These are phyloP conservation scores for Drosophila punjabiensis DNA, from an alignment of 1,140 invertebrate species.

Conservation along the genomic window DNA sequence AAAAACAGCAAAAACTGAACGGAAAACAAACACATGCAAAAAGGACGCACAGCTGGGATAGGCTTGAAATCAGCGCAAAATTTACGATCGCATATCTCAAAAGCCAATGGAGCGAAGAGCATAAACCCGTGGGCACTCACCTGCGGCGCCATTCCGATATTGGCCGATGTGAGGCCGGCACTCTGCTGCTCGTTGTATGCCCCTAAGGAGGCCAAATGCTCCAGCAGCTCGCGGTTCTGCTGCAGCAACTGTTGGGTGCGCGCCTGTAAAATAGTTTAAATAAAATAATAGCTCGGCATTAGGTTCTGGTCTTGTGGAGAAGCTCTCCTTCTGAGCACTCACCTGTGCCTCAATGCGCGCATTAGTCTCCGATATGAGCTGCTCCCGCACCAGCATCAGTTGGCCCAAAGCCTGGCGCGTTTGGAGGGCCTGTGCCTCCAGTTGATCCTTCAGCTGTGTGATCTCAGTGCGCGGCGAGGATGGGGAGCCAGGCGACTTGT, in stretches of 20 bases:
- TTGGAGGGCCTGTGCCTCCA: conserved; percentile 97
- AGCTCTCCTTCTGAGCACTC: conserved; percentile 15
- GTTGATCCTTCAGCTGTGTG: conserved; percentile 93
- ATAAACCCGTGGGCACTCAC: conserved; percentile 75
- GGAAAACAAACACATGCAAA: conserved; percentile 63
- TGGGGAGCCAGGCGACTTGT: conserved; percentile 87
- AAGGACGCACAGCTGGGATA: conserved; percentile 10
- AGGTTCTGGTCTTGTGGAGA: background rate
- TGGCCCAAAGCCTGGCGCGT: conserved; percentile 97
- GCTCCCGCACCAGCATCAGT: conserved; percentile 95
- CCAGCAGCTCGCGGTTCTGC: conserved; percentile 97
- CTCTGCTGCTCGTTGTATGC: conserved; percentile 85
- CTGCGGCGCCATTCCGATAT: conserved; percentile 88
- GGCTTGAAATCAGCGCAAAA: conserved; percentile 47
- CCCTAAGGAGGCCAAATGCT: conserved; percentile 96
- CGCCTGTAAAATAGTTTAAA: conserved; percentile 87
- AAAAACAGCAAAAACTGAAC: conserved; percentile 53
- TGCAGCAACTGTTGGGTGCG: conserved; percentile 96
- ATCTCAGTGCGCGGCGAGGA: conserved; percentile 88
- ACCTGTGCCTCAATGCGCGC: conserved; percentile 97
- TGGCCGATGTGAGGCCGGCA: conserved; percentile 86
- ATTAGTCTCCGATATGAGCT: conserved; percentile 96
- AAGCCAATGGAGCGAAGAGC: conserved; percentile 23
- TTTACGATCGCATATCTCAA: conserved; percentile 71
- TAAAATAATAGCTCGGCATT: background rate